Conservation (phyloP, 1,140 invertebrate species). For the Apis laboriosa region DNA sequence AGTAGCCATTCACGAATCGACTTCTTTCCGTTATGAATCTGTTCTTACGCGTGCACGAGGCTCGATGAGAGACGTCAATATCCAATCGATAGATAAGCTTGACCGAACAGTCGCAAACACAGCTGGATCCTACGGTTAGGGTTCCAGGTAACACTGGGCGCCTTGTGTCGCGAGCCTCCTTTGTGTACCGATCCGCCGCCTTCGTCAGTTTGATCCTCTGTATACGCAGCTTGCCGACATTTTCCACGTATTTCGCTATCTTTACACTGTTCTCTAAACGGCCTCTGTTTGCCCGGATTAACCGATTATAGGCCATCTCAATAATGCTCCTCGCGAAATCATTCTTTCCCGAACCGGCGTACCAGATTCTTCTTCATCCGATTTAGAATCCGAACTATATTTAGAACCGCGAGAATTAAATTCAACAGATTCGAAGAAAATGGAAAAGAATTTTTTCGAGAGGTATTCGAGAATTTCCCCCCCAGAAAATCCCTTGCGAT, state of each 20-base stretch:
- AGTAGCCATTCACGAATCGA: constrained; percentile 67
- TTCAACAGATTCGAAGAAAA: too few species aligned
- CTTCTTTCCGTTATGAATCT: constrained; percentile 37
- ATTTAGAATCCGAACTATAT: too few species aligned
- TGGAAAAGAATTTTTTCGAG: too few species aligned
- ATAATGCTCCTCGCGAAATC: constrained; percentile 52
- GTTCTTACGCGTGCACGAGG: constrained; percentile 10
- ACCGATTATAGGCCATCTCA: constrained; percentile 58
- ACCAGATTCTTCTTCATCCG: background rate
- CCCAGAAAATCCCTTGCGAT: too few species aligned
- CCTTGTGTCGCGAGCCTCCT: constrained; percentile 67
- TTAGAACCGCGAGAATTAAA: too few species aligned
- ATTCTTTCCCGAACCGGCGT: constrained; percentile 14
- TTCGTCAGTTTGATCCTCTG: constrained; percentile 64
- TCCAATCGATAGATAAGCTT: constrained; percentile 77
- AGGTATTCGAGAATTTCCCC: too few species aligned
- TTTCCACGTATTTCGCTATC: constrained; percentile 72
- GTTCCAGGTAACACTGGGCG: constrained; percentile 70
- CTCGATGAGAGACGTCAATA: constrained; percentile 59
- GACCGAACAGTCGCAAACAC: constrained; percentile 75
- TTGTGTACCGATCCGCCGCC: constrained; percentile 59
- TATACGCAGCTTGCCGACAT: constrained; percentile 76
- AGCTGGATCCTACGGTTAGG: constrained; percentile 67
- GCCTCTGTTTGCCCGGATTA: constrained; percentile 74
- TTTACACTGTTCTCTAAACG: constrained; percentile 59